Percentiles rank a stretch among this genome's conserved stretches.
These are phyloP conservation scores for Drosophila punjabiensis DNA, from an alignment of 1,140 invertebrate species.

Conservation along the genomic window DNA sequence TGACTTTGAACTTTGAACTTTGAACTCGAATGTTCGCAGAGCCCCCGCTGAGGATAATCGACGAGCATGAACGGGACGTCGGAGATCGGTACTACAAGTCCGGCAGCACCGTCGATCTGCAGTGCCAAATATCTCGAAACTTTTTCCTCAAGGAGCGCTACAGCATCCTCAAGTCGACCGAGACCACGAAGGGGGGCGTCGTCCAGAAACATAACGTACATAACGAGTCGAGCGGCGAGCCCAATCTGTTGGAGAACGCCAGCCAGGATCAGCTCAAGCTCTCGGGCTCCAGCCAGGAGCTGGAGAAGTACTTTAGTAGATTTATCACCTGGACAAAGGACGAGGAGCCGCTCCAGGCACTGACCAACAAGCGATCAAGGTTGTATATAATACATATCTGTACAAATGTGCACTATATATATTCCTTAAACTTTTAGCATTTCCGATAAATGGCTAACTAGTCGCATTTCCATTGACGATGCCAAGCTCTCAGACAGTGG, in stretches of 20 bases:
- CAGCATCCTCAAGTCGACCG: constrained; percentile 69
- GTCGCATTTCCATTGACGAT: constrained; percentile 80
- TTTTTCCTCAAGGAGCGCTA: constrained; percentile 75
- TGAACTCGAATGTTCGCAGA: constrained; percentile 82
- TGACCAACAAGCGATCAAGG: constrained; percentile 75
- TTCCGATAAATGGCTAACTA: constrained; percentile 79
- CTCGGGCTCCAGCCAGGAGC: constrained; percentile 80
- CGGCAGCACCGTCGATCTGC: constrained; percentile 90
- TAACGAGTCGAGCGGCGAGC: constrained; percentile 52
- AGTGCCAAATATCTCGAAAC: constrained; percentile 87
- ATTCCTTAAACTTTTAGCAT: constrained; percentile 60
- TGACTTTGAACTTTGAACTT: no score
- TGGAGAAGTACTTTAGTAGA: constrained; percentile 85
- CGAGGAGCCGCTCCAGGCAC: constrained; percentile 56
- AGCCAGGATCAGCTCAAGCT: constrained; percentile 76
- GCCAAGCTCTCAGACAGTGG: constrained; percentile 85
- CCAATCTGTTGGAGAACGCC: constrained; percentile 72
- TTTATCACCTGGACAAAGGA: constrained; percentile 85
- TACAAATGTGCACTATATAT: no score
- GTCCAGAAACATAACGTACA: constrained; percentile 5
- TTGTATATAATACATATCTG: background rate
- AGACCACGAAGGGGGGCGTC: constrained; percentile 14
- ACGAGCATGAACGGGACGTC: constrained; percentile 89
- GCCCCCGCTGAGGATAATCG: constrained; percentile 89
- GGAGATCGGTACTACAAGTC: constrained; percentile 91